Conservation (phyloP, 1,140 invertebrate species). For the Rhyzopertha dominica region DNA sequence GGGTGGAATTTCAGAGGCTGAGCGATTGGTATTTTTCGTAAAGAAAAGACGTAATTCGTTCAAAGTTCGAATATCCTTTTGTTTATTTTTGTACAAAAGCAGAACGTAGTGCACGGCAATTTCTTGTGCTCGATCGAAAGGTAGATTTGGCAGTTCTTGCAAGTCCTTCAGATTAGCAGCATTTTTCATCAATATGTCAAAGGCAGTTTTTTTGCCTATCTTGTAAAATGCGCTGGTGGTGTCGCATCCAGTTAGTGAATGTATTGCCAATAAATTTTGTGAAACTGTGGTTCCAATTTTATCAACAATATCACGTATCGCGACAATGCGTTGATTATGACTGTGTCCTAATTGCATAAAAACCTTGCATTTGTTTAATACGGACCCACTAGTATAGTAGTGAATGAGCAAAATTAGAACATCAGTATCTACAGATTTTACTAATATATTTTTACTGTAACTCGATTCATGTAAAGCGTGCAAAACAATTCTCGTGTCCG, state of each 20-base stretch:
- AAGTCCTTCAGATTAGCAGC: neutral
- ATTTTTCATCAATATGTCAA: conserved; percentile 2
- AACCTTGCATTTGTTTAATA: conserved; percentile 6
- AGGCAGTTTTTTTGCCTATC: conserved; percentile 8
- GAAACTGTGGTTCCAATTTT: conserved; percentile 5
- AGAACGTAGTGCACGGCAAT: neutral
- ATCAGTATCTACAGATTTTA: conserved; percentile 16
- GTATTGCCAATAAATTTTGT: neutral
- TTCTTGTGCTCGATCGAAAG: neutral
- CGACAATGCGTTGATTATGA: neutral
- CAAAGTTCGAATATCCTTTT: conserved; percentile 1
- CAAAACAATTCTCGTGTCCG: conserved; percentile 13
- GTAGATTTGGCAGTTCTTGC: neutral
- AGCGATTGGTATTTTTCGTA: conserved; percentile 1
- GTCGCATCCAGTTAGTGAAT: conserved; percentile 8
- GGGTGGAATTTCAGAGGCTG: too few species aligned
- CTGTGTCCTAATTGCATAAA: conserved; percentile 14
- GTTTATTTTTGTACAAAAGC: conserved; percentile 7
- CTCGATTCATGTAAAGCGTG: conserved; percentile 13
- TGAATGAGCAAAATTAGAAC: conserved; percentile 16
- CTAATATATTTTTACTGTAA: conserved; percentile 9
- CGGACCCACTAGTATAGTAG: conserved; percentile 6
- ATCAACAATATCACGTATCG: conserved; percentile 1
- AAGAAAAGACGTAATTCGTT: conserved; percentile 1
- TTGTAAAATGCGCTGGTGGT: conserved; percentile 9